Evolutionary conservation across 35 echinoderm and acorn worm genomes (phyloP), one percentile per base, ranked within the genome.

Genomic region (Heliocidaris erythrogramma): DNA sequence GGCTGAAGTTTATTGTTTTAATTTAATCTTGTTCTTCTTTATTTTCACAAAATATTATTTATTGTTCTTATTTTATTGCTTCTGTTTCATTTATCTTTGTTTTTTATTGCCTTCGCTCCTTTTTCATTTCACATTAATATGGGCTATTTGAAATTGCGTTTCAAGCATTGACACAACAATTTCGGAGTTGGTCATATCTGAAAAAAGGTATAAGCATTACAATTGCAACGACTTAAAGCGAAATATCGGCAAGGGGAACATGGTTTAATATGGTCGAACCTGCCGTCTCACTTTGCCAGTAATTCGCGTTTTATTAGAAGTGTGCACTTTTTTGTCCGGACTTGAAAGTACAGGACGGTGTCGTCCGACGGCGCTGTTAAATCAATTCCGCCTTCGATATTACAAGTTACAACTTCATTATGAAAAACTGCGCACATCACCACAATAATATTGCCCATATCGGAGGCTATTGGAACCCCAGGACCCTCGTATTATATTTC

Each of bases 281-380:
- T 78, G 65, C 65, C 5, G 65, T n/a, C 21, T 78, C 65, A 78
- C 65, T 78, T 78, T 78, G 2, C 17, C 65, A 78, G 52, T 78
- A 78, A 78, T 78, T 78, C 65, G n/a, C 65, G 65, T 78, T 78
- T 78, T 78, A 78, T 78, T 78, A 78, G 65, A 78, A 29, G n/a
- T 78, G 17, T 78, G 65, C 65, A 78, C 65, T 78, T 78, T 78
- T 78, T 18, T 78, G 65, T 78, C 65, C 65, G 65, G 65, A 78
- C 65, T 78, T 78, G 24, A 78, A 78, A 78, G 65, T 78, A 78
- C 65, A 78, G 65, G 27, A 24, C 65, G 65, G 65, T 78, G 65
- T 78, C 65, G 65, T 78, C 65, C 65, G 5, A 78, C 65, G 65
- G 18, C 65, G 27, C 65, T 78, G 65, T 24, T 78, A 78, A 78